Conservation (phyloP, 2,797 vertebrate genomes). For the Hoplostethus mediterraneus region DNA sequence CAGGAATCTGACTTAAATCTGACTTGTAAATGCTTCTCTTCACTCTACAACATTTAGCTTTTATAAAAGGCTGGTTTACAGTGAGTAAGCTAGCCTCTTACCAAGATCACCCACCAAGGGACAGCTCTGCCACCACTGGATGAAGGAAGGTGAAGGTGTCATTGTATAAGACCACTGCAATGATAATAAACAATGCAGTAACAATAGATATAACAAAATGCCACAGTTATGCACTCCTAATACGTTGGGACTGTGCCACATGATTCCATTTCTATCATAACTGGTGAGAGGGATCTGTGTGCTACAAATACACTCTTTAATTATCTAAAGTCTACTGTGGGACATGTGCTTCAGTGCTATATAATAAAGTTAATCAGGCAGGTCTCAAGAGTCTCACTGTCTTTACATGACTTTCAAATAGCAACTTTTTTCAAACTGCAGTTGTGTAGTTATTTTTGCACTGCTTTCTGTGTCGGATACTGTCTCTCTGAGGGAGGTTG, state of each 20-base stretch:
- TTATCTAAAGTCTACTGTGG: slow-evolving; percentile 60
- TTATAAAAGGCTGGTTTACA: neutral
- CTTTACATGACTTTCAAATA: slow-evolving; percentile 43
- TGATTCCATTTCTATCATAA: slow-evolving; percentile 41
- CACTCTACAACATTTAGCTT: neutral
- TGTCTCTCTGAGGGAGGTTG: slow-evolving; percentile 18
- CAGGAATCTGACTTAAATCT: too few relatives aligned
- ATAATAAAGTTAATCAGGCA: slow-evolving; percentile 54
- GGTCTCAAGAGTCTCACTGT: slow-evolving; percentile 24
- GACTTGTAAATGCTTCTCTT: slow-evolving; percentile 12
- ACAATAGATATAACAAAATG: neutral
- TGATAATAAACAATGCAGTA: neutral
- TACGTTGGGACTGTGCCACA: slow-evolving; percentile 34
- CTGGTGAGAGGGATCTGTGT: slow-evolving; percentile 31
- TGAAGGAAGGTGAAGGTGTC: neutral
- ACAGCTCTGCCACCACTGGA: too few relatives aligned
- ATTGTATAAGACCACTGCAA: neutral
- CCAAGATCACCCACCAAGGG: too few relatives aligned
- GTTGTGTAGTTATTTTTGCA: slow-evolving; percentile 28
- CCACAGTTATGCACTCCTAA: slow-evolving; percentile 5
- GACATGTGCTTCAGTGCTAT: slow-evolving; percentile 39
- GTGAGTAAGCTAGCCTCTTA: too few relatives aligned
- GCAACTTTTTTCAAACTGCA: slow-evolving; percentile 34
- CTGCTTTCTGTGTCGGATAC: slow-evolving; percentile 46
- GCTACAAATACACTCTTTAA: slow-evolving; percentile 59